Evolutionary conservation across 2,888 invertebrate genomes (phyloP).

Genomic region (Gymnoscelis rufifasciata): DNA sequence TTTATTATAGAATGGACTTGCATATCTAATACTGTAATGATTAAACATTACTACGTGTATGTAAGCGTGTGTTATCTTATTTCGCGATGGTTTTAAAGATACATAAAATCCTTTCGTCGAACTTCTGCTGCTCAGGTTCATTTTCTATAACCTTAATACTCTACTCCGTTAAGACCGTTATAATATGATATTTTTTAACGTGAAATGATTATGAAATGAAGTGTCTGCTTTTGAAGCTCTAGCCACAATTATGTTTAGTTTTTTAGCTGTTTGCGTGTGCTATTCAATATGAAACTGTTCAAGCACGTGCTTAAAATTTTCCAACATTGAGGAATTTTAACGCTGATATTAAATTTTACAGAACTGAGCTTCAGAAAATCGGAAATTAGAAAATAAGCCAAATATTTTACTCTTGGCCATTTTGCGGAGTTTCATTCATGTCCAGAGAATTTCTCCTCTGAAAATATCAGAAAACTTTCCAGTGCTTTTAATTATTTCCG

Average conservation of each 20-base stretch:
- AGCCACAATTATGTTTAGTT: conserved; percentile 1
- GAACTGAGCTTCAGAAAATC: no score
- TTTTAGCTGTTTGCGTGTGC: conserved; percentile 4
- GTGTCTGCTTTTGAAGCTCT: conserved; percentile 4
- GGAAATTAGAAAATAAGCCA: no score
- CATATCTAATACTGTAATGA: conserved; percentile 8
- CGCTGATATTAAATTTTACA: conserved; percentile 3
- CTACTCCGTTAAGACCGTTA: no score
- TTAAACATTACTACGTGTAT: conserved; percentile 14
- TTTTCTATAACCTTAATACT: no score
- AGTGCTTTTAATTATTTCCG: no score
- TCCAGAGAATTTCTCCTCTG: no score
- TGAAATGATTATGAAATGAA: no score
- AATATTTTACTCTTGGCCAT: no score
- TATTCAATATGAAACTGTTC: conserved; percentile 5
- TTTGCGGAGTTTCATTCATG: no score
- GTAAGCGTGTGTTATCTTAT: conserved; percentile 19
- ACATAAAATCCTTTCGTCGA: conserved; percentile 25
- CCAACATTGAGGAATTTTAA: background rate
- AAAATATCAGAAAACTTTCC: no score
- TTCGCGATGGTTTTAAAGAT: conserved; percentile 27
- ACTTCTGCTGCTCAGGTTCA: conserved; percentile 17
- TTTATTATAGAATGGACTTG: background rate
- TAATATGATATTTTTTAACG: no score
- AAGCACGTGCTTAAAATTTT: conserved; percentile 4